A percentile compares a stretch with the other conserved stretches of the same genome.
Conservation (phyloP, 2,113 vertebrate species). For the Nestor notabilis region DNA sequence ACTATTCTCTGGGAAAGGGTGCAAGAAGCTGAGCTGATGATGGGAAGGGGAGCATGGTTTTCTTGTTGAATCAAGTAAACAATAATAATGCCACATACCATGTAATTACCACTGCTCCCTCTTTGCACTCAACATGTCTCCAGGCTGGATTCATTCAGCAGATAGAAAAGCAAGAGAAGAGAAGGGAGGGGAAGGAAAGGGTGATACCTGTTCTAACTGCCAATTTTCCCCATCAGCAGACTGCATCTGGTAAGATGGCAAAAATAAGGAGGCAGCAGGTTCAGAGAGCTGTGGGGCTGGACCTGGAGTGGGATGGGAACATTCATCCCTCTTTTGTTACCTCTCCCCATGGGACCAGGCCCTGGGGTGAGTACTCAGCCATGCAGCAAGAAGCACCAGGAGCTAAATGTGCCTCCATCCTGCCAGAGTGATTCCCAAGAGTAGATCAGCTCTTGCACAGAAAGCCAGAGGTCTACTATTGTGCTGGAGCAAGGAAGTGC, state of each 20-base stretch:
- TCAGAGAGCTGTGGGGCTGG: not conserved
- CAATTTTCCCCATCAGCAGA: not conserved
- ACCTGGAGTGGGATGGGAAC: not conserved
- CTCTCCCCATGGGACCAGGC: not conserved
- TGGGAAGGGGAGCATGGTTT: not conserved
- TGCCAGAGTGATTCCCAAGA: not conserved
- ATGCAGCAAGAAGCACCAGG: fast-evolving
- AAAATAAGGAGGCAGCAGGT: not conserved
- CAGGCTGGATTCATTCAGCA: not conserved
- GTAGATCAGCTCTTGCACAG: not conserved
- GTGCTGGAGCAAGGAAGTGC: not conserved
- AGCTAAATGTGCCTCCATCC: not conserved
- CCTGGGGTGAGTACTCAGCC: fast-evolving
- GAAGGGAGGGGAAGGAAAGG: not conserved
- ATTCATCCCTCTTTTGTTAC: not conserved
- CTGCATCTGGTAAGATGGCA: not conserved
- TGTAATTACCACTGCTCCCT: not conserved
- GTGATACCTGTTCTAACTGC: not conserved
- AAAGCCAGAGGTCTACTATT: fast-evolving
- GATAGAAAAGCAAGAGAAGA: not conserved
- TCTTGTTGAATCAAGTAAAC: not conserved
- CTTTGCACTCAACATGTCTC: fast-evolving
- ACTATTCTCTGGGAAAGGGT: not conserved
- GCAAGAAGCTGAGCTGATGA: not conserved
- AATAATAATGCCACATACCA: fast-evolving